Base-by-base conservation (phyloP, 2,113 vertebrate species). In the Miniopterus natalensis region DNA sequence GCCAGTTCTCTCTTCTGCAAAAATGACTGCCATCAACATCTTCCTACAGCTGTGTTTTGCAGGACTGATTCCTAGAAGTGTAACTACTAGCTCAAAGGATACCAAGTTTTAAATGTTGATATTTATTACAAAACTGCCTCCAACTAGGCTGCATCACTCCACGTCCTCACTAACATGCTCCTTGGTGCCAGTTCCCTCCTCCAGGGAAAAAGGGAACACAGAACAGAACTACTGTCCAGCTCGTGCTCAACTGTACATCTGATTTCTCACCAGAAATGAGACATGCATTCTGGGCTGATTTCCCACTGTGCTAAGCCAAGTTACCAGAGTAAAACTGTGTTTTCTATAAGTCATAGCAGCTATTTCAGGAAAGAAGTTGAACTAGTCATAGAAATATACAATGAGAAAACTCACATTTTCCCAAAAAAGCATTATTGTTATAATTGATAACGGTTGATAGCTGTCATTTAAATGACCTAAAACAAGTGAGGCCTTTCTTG, bases 321-420 rank as follows among this genome's bases (percentile, higher is more conserved):
- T 25, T 17, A 83, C 14, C n/a, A 73, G 10, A 55, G 25, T 31
- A 79, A 65, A 84, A 61, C 23, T 86, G 11, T 29, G 20, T 57
- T 80, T 88, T 78, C 77, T 42, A 65, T 36, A 66, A 88, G 71
- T 88, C 40, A 63, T n/a, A 61, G 57, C 20, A 59, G 53, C 29
- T 78, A 53, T 53, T 89, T 85, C 63, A 65, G 71, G 40, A 71
- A 65, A 92, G 71, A 94, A 71, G n/a, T 21, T 84, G 55, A 77
- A 84, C 25, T 73, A 51, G 15, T 85, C 18, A 66, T 27, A 89
- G 47, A 65, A 65, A 79, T 27, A 73, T 17, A 87, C 17, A 57
- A 40, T 53, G 45, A 93, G 53, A 53, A 84, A 55, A 84, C 36
- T 53, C 36, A 55, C 40, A 68, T 59, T 51, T 51, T 29, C n/a